Base-by-base conservation (phyloP, 2,888 invertebrate species). In the Tholera decimalis region DNA sequence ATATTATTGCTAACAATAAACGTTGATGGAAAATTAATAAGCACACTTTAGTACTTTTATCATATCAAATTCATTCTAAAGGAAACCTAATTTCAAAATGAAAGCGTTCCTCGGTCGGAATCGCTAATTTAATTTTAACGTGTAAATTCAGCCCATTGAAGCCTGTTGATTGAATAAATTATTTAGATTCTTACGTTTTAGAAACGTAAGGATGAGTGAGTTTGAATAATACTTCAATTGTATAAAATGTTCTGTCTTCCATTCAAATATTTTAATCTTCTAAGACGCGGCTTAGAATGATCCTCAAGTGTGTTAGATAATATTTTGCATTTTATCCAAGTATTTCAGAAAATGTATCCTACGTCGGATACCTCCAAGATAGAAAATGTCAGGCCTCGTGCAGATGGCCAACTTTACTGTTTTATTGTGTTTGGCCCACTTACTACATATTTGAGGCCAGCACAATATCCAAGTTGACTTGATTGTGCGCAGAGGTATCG, bases 61-160 rank as follows among this genome's bases (percentile, higher is more conserved):
- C 60, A 74, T 73, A 58, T 66, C 44, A 72, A 81, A 83, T 81
- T 83, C 74, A 72, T 74, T 77, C 67, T 67, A 58, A 68, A 79
- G 78, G 78, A 80, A 82, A 83, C 69, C 77, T 77, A 80, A 83
- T 83, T 80, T 71, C 72, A 55, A 70, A 82, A 79, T 71, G 73
- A 76, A 79, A 78, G 72, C 75, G 77, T 54, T 67, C 55, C 56
- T 79, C 63, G 77, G 77, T 72, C 57, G 74, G 83, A 77, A 83
- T 83, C 73, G 70, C 80, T 78, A 82, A 83, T 83, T 83, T 78
- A 78, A 83, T 83, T 83, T 83, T 79, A 83, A 82, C 81, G 80
- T 83, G 79, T 78, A 83, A 83, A 83, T 77, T 80, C 83, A 75
- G 74, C 66, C 80, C 70, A 79, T 83, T 83, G 79, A 79, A 71